These are phyloP conservation scores for Pipistrellus pipistrellus DNA, from an alignment of 2,797 vertebrate species.

Conservation along the genomic window DNA sequence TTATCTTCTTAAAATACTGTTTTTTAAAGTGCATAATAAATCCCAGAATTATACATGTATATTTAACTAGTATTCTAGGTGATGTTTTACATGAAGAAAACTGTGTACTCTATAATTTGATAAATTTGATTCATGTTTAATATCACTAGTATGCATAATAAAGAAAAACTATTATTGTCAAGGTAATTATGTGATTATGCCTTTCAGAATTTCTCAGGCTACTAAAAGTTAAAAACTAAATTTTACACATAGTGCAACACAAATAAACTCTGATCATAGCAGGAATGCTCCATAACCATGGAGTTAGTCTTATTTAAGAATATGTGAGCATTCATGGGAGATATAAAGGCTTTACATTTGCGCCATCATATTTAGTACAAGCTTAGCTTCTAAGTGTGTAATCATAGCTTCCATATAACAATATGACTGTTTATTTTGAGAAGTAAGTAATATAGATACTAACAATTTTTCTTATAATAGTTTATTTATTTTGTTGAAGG, in stretches of 20 bases:
- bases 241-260: not conserved
- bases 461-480: not conserved
- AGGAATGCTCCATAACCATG: not conserved
- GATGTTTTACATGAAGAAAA: not conserved
- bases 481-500: not conserved
- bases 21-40: not conserved
- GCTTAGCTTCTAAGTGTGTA: not conserved
- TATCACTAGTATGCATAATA: not conserved
- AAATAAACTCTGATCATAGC: slow-evolving; percentile 11
- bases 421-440: not conserved
- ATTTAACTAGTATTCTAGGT: not conserved
- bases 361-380: not conserved
- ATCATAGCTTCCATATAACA: not conserved
- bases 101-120: not conserved
- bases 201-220: slow-evolving; percentile 49
- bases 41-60: not conserved
- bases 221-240: not conserved
- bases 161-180: not conserved
- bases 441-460: not conserved
- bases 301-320: not conserved
- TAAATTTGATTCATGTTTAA: slow-evolving; percentile 48
- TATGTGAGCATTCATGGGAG: not conserved
- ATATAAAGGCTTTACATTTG: not conserved
- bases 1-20: not conserved
- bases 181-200: not conserved